Conservation (phyloP, 2,797 vertebrate genomes). For the Eptatretus atami region DNA sequence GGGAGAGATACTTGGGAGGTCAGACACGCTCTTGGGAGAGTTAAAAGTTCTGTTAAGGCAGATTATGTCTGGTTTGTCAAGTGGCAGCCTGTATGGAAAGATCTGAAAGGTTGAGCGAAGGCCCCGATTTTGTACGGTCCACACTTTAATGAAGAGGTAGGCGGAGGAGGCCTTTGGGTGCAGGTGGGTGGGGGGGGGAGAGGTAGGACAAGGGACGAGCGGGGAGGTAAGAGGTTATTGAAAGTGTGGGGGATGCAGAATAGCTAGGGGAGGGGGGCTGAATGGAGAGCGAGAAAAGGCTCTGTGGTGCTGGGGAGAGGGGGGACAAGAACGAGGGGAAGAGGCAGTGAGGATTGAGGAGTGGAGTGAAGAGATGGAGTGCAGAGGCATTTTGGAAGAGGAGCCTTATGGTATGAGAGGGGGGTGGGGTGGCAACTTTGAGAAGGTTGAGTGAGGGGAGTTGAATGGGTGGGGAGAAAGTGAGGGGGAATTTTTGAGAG, state of each 20-base stretch:
- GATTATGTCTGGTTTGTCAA: too few relatives aligned
- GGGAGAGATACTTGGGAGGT: too few relatives aligned
- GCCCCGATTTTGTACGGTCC: too few relatives aligned
- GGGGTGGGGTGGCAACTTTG: not conserved
- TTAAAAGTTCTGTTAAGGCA: too few relatives aligned
- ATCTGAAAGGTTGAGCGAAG: too few relatives aligned
- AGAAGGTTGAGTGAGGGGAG: too few relatives aligned
- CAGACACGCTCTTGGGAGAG: too few relatives aligned
- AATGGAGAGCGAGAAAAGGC: too few relatives aligned
- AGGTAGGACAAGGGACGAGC: not conserved
- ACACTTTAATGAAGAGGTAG: too few relatives aligned
- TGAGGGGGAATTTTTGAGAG: not conserved
- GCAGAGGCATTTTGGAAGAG: not conserved
- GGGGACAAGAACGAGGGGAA: not conserved
- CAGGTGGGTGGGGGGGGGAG: not conserved
- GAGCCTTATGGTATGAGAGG: not conserved
- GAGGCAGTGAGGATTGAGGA: not conserved
- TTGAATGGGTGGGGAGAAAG: not conserved
- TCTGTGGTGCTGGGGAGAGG: not conserved
- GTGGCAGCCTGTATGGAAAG: too few relatives aligned
- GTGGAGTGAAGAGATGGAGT: not conserved
- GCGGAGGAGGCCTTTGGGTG: too few relatives aligned
- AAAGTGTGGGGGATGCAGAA: not conserved
- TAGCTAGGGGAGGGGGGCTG: not conserved
- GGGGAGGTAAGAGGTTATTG: not conserved